Base-by-base conservation (phyloP, 1,140 invertebrate species). In the Solenopsis invicta region DNA sequence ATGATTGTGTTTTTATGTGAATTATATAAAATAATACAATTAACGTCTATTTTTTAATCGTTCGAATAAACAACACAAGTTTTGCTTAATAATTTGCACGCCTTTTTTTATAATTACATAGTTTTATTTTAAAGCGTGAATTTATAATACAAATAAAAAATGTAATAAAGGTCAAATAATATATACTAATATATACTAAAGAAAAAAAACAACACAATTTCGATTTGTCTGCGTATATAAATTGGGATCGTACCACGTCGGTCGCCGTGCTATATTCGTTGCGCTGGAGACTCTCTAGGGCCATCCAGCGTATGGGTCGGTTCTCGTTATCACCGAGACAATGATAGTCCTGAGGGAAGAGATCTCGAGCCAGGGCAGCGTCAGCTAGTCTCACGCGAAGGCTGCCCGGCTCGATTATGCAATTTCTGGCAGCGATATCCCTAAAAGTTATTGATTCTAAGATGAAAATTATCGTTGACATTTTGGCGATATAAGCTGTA, bases 311-410 rank as follows among this genome's bases (percentile, higher is more conserved):
- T 80, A 99, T 97, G 0, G 99, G 98, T 77, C 98, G 96, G 94
- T 98, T 99, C 93, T 99, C 98, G 94, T 99, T 99, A 94, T 99
- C 98, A 0, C 98, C 98, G 52, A 99, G 96, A 94, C 98, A 99
- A 94, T 99, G 98, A 95, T 99, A 99, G 94, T 99, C 99, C 88
- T 97, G 97, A 8, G 99, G 98, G 94, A 99, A 99, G 59, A 99
- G 95, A 95, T 99, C 99, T 37, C 98, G 96, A 0, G 98, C 97
- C 69, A 99, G 94, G 37, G 98, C 98, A 91, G 97, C 98, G 95
- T 99, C 99, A 59, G 98, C 97, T 87, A 99, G 96, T 95, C 98
- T 97, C 59, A 99, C 97, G 93, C 97, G 97, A 85, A 99, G 96
- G 75, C 91, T 94, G 71, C 92, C 90, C 13, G 94, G 93, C 89